phyloP scores from a whole-genome alignment of 2,888 invertebrate genomes.

The Odontothrips loti region DNA sequence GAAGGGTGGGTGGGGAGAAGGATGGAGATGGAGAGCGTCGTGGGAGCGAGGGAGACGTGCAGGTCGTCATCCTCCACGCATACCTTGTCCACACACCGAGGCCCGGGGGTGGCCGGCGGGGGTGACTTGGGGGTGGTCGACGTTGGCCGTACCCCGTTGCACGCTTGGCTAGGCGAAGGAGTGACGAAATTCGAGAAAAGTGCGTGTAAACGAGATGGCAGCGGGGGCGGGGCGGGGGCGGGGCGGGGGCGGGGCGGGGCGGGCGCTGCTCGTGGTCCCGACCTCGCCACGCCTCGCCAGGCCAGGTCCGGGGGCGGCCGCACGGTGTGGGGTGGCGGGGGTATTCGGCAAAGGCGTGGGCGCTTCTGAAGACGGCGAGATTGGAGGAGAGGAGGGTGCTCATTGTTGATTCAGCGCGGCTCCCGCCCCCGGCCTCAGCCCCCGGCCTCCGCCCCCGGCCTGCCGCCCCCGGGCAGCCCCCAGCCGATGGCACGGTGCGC shows the following conservation, averaged over 20 bases:
- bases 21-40: too few relatives aligned
- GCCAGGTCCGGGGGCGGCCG: not conserved
- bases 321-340: not conserved
- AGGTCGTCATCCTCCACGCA: too few relatives aligned
- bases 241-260: too few relatives aligned
- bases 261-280: too few relatives aligned
- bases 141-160: too few relatives aligned
- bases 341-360: not conserved
- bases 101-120: not conserved
- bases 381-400: not conserved
- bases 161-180: too few relatives aligned
- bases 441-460: not conserved
- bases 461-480: too few relatives aligned
- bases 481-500: not conserved
- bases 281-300: not conserved
- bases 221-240: too few relatives aligned
- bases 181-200: not conserved
- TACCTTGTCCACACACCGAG: not conserved
- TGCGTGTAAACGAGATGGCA: not conserved
- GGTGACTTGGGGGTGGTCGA: not conserved
- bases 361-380: not conserved
- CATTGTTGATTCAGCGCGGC: slow-evolving; percentile 16
- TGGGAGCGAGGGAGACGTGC: too few relatives aligned
- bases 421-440: not conserved
- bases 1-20: too few relatives aligned